Percentiles rank a stretch among this genome's conserved stretches.
Evolutionary conservation across 2,888 invertebrate genomes (phyloP).

Genomic region (Xanthia togata): DNA sequence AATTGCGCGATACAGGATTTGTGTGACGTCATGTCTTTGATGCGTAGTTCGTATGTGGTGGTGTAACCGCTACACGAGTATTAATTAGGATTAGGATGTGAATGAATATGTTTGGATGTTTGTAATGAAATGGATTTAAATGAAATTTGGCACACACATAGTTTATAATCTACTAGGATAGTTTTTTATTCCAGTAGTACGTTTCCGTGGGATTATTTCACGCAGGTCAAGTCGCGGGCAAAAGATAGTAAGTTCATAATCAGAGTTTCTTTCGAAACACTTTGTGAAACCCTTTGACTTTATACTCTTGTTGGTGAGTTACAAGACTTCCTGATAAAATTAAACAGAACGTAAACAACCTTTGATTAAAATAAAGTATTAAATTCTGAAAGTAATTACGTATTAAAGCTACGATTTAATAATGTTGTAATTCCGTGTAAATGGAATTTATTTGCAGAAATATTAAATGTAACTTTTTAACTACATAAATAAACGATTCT

Average conservation of each 20-base stretch:
- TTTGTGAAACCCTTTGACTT: neutral
- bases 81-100: too few species aligned
- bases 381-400: neutral
- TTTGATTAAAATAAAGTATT: neutral
- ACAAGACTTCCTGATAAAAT: neutral
- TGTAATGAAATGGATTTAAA: neutral
- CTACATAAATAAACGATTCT: conserved; percentile 3
- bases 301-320: neutral
- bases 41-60: too few species aligned
- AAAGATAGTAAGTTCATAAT: neutral
- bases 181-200: neutral
- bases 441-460: conserved; percentile 18
- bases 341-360: neutral
- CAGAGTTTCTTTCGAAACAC: neutral
- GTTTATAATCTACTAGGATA: neutral
- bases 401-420: conserved; percentile 20
- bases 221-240: neutral
- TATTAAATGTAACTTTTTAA: conserved; percentile 5
- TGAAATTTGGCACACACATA: neutral
- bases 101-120: too few species aligned
- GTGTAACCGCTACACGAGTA: too few species aligned
- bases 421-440: neutral
- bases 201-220: neutral
- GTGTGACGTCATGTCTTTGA: too few species aligned
- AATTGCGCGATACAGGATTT: too few species aligned